Evolutionary conservation across 1,140 invertebrate species (phyloP).

Genomic region (Mycetomoellerius zeteki): DNA sequence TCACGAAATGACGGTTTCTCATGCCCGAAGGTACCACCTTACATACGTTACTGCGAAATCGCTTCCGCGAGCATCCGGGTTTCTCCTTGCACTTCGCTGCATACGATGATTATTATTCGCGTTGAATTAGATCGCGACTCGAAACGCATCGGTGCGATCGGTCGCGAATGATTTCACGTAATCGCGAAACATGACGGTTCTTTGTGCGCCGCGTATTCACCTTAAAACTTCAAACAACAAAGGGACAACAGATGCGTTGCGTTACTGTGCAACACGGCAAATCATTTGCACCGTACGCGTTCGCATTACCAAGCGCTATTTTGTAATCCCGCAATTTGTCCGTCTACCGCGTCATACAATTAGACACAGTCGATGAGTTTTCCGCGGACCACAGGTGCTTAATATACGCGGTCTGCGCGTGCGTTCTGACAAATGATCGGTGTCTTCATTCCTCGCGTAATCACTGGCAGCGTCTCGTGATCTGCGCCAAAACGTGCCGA

Average conservation of each 20-base stretch:
- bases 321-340: slow-evolving; percentile 56
- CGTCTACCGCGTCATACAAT: slow-evolving; percentile 57
- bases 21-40: slow-evolving; percentile 36
- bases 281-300: slow-evolving; percentile 45
- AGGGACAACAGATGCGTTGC: slow-evolving; percentile 42
- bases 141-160: slow-evolving; percentile 53
- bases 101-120: slow-evolving; percentile 56
- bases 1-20: slow-evolving; percentile 36
- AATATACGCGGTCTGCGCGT: slow-evolving; percentile 38
- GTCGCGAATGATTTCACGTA: slow-evolving; percentile 61
- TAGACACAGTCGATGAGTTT: slow-evolving; percentile 60
- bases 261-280: slow-evolving; percentile 39
- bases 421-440: slow-evolving; percentile 56
- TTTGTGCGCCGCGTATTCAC: not conserved
- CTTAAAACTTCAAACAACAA: slow-evolving; percentile 34
- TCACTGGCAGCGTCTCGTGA: slow-evolving; percentile 34
- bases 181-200: slow-evolving; percentile 35
- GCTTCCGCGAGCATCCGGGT: slow-evolving; percentile 36
- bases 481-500: slow-evolving; percentile 19
- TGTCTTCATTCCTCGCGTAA: slow-evolving; percentile 58
- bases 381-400: slow-evolving; percentile 53
- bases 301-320: slow-evolving; percentile 45
- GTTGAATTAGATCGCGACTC: slow-evolving; percentile 55
- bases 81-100: slow-evolving; percentile 57
- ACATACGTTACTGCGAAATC: slow-evolving; percentile 51